phyloP scores from a whole-genome alignment of 2,797 vertebrate genomes.

The Avahi laniger region DNA sequence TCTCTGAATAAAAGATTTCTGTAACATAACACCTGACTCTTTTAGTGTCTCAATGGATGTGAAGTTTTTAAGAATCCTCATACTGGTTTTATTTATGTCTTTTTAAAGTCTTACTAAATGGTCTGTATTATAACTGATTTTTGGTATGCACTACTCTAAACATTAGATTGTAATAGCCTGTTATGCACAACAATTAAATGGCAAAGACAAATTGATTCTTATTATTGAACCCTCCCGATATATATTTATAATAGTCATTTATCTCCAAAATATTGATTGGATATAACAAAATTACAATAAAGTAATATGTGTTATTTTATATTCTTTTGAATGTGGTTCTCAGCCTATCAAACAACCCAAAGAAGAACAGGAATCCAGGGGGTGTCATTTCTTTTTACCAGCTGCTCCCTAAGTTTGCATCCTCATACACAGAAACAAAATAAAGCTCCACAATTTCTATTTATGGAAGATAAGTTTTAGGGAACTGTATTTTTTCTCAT shows the following conservation, averaged over 20 bases:
- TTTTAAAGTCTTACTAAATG: neutral
- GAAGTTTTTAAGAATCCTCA: neutral
- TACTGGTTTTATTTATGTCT: neutral
- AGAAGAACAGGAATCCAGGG: accelerated
- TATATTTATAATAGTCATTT: neutral
- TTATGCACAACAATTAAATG: neutral
- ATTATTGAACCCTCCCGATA: neutral
- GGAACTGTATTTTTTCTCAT: neutral
- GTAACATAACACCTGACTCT: neutral
- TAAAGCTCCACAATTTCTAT: neutral
- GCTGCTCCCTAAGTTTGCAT: neutral
- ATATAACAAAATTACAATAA: neutral
- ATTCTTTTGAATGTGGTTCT: neutral
- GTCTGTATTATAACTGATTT: neutral
- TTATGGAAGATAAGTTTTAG: neutral
- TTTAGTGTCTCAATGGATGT: neutral
- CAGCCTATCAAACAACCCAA: neutral
- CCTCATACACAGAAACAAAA: neutral
- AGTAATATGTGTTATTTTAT: neutral
- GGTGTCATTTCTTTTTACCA: accelerated
- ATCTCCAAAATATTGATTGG: neutral
- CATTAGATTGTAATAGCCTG: neutral
- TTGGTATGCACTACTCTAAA: neutral
- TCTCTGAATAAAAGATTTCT: neutral
- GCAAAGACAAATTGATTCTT: neutral